Conservation (phyloP, 2,113 vertebrate genomes). For the Gambusia holbrooki region DNA sequence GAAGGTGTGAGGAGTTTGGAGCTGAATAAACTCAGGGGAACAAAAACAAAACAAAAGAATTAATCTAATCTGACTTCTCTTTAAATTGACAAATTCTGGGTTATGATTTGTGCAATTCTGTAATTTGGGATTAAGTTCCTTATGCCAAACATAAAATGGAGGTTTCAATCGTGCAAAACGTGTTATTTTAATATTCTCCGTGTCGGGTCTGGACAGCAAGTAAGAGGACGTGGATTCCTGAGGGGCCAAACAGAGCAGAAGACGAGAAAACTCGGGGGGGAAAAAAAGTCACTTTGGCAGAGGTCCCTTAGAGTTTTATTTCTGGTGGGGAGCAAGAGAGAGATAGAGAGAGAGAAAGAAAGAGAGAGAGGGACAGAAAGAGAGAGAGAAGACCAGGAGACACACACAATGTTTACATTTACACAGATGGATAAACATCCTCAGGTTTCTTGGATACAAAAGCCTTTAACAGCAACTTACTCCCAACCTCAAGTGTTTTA, state of each 20-base stretch:
- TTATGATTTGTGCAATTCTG: not conserved
- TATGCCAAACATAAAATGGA: not conserved
- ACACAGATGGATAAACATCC: slow-evolving; percentile 53
- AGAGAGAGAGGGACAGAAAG: not conserved
- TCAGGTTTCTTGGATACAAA: slow-evolving; percentile 58
- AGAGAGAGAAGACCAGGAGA: slow-evolving; percentile 8
- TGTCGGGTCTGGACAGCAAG: slow-evolving; percentile 12
- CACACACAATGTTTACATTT: slow-evolving; percentile 49
- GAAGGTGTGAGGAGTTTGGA: slow-evolving; percentile 12
- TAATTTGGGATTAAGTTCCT: not conserved
- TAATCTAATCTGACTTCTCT: slow-evolving; percentile 13
- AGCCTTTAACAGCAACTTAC: slow-evolving; percentile 44
- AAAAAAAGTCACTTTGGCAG: slow-evolving; percentile 67
- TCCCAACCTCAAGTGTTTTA: slow-evolving; percentile 40
- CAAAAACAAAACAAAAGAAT: not conserved
- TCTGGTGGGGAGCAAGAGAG: not conserved
- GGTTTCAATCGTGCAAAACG: not conserved
- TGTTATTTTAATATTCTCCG: not conserved
- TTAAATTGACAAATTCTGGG: slow-evolving; percentile 27
- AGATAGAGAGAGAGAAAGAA: not conserved
- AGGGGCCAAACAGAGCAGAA: slow-evolving; percentile 66
- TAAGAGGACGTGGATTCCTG: slow-evolving; percentile 63
- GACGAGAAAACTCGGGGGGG: slow-evolving; percentile 36
- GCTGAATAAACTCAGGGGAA: slow-evolving; percentile 10
- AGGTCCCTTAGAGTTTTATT: slow-evolving; percentile 52